Evolutionary conservation across 2,797 vertebrate genomes (phyloP), one percentile per base, ranked within the genome.

Genomic region (Chelidonichthys spinosus): DNA sequence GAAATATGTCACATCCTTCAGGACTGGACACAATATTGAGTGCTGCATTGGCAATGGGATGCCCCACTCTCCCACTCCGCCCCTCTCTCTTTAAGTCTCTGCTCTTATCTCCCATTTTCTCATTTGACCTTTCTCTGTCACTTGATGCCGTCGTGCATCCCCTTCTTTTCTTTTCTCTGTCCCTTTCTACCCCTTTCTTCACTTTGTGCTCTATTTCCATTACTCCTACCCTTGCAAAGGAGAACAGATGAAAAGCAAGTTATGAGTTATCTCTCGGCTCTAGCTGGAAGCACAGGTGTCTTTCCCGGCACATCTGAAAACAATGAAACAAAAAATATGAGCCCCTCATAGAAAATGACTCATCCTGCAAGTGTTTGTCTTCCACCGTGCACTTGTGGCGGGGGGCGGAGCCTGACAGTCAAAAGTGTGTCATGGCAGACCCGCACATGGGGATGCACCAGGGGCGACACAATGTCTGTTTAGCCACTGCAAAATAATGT

Each of bases 1-100:
- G 87, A 93, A 92, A 88, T 91, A 90, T 92, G 87, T 90, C 87
- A 81, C 78, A 89, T 92, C 90, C 77, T 90, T 90, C 83, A 89
- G 90, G 85, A 87, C 92, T 75, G 85, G 85, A 91, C 86, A 85
- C 70, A 42, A 85, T 92, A 87, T 88, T 88, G 87, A 89, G 85
- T 85, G 40, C 74, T 79, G 80, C 82, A 87, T 83, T 82, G 80
- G 79, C 72, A 82, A 79, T 58, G 64, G 70, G 63, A 76, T 42
- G 76, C 66, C 60, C 25, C 42, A 43, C 83, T 78, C 69, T 47
- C 50, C 76, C 68, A 67, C 66, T 58, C 72, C n/a, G 36, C 70
- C 58, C 25, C 59, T 65, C 72, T 81, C 46, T 50, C 47, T 76
- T 61, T 11, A 63, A 78, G 68, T 69, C 74, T n/a, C 53, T n/a